Evolutionary conservation across 2,888 invertebrate species (phyloP).

Genomic region (Capitulum mitella): DNA sequence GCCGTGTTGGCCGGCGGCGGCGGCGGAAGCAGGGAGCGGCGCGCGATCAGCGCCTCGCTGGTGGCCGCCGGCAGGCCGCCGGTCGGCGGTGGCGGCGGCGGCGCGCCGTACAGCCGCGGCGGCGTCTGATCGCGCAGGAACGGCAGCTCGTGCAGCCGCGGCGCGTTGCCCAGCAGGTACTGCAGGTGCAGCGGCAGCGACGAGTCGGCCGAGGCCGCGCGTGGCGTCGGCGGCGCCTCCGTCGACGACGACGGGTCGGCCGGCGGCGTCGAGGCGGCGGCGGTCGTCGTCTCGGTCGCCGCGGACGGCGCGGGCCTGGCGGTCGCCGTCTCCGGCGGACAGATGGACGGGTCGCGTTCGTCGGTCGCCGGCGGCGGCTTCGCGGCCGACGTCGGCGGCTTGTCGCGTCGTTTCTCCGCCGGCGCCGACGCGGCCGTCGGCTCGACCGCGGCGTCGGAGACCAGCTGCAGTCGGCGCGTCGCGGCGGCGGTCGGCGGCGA

Average conservation of each 20-base stretch:
- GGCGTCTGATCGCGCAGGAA: neutral
- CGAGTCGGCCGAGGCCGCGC: neutral
- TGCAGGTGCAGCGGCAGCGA: constrained; percentile 1
- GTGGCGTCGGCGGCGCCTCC: neutral
- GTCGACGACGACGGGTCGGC: neutral
- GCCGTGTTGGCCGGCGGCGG: neutral
- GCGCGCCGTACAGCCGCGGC: neutral
- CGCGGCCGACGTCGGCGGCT: neutral
- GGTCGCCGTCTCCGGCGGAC: too few relatives aligned
- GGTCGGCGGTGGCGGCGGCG: neutral
- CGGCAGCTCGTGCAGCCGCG: neutral
- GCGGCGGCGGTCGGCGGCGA: neutral
- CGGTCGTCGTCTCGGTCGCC: neutral
- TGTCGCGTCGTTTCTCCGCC: too few relatives aligned
- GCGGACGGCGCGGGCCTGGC: neutral
- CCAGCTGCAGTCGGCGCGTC: neutral
- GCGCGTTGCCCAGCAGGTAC: neutral
- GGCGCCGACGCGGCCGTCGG: neutral
- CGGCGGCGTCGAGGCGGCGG: neutral
- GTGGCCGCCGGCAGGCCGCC: neutral
- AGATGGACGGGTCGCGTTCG: too few relatives aligned
- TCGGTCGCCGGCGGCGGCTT: neutral
- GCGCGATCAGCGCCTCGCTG: neutral
- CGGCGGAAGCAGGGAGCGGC: neutral
- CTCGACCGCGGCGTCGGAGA: neutral